A percentile compares a stretch with the other conserved stretches of the same genome.
phyloP scores from a whole-genome alignment of 2,797 vertebrate genomes.

The Tokudaia muenninki region DNA sequence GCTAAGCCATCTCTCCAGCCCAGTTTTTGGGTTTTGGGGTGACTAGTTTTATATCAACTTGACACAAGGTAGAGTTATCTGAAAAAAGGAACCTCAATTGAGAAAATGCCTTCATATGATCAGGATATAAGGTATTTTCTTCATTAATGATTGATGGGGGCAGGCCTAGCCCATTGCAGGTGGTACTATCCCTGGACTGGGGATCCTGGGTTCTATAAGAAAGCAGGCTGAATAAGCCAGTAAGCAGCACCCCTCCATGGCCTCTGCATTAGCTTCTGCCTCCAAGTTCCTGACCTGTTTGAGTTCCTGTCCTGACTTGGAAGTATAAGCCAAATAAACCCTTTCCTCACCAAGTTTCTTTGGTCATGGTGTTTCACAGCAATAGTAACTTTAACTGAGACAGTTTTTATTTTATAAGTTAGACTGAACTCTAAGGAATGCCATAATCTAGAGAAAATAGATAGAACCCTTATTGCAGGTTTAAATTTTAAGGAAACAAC shows the following conservation, averaged over 20 bases:
- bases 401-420: not conserved
- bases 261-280: too few relatives aligned
- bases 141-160: not conserved
- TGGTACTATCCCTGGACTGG: too few relatives aligned
- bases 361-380: not conserved
- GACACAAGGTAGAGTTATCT: not conserved
- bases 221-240: not conserved
- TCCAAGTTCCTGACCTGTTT: not conserved
- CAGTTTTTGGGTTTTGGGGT: not conserved
- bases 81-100: not conserved
- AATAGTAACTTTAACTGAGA: not conserved
- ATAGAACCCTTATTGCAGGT: not conserved
- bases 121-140: not conserved
- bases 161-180: not conserved
- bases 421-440: not conserved
- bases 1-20: too few relatives aligned
- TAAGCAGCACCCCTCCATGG: not conserved
- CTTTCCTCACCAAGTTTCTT: too few relatives aligned
- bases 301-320: not conserved
- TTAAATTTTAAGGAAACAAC: constrained; percentile 21
- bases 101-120: not conserved
- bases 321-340: not conserved
- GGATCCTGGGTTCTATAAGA: not conserved
- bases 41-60: not conserved
- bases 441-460: not conserved